phyloP scores from a whole-genome alignment of 2,888 invertebrate genomes.

The Podabrus alpinus region DNA sequence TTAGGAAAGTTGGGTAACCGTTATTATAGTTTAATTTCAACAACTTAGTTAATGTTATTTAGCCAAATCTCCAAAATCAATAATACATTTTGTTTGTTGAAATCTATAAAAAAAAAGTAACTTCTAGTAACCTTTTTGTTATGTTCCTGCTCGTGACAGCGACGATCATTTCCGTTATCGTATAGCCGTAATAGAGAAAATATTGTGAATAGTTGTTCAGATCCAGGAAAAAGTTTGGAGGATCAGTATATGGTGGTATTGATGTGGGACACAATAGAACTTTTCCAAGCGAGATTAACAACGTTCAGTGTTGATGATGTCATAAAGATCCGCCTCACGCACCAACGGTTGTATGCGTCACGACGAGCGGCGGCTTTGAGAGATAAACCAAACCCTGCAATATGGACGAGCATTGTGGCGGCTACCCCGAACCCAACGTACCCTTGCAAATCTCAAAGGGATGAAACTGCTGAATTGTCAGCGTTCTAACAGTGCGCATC shows the following conservation, averaged over 20 bases:
- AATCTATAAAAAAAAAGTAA: background rate
- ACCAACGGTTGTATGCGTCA: slow-evolving; percentile 43
- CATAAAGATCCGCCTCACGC: slow-evolving; percentile 36
- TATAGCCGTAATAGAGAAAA: background rate
- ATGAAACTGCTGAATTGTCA: slow-evolving; percentile 28
- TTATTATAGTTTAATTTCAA: background rate
- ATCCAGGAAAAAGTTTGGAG: background rate
- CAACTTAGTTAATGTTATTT: background rate
- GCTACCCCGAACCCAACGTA: slow-evolving; percentile 14
- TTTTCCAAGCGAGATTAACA: slow-evolving; percentile 43
- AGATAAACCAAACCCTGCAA: slow-evolving; percentile 35
- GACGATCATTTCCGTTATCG: slow-evolving; percentile 2
- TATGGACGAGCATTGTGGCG: slow-evolving; percentile 23
- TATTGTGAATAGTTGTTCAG: background rate
- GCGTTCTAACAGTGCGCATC: slow-evolving; percentile 24
- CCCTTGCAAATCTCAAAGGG: slow-evolving; percentile 28
- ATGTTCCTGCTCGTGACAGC: background rate
- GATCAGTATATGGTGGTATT: background rate
- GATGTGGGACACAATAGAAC: slow-evolving; percentile 31
- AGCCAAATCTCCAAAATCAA: background rate
- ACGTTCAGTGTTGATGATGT: slow-evolving; percentile 45
- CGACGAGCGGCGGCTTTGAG: slow-evolving; percentile 42
- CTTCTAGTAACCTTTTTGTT: background rate
- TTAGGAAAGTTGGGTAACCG: background rate
- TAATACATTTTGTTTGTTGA: background rate